These are phyloP conservation scores for Cremastinae sp. DNA, from an alignment of 2,888 invertebrate genomes.

Conservation along the genomic window DNA sequence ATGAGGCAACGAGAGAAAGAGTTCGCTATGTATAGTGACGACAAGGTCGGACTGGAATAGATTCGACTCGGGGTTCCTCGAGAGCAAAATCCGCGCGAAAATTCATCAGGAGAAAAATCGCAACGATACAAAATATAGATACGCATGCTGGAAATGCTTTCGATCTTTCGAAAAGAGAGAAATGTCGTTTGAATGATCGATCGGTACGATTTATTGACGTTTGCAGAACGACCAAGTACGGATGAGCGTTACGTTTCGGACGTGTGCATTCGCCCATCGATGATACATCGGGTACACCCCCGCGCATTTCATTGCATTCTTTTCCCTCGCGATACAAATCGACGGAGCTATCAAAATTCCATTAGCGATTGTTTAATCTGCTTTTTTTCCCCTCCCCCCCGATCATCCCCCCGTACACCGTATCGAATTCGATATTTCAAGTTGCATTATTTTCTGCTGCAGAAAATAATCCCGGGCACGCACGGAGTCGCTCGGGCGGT, in stretches of 20 bases:
- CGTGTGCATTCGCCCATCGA: neutral
- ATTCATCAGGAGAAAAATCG: conserved; percentile 7
- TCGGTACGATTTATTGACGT: conserved; percentile 11
- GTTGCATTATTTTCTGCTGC: no score
- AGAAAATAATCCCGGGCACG: no score
- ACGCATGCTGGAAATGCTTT: neutral
- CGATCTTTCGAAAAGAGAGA: conserved; percentile 2
- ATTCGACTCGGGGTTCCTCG: conserved; percentile 24
- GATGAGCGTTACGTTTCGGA: neutral
- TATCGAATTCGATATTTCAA: no score
- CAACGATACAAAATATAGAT: no score
- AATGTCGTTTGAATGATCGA: conserved; percentile 8
- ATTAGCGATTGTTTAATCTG: no score
- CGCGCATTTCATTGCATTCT: no score
- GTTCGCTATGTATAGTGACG: conserved; percentile 36
- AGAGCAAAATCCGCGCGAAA: conserved; percentile 28
- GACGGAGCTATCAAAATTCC: no score
- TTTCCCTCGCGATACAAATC: no score
- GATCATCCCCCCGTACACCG: no score
- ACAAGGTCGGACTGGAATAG: conserved; percentile 55
- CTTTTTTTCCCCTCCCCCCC: no score
- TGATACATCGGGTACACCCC: no score
- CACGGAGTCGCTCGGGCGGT: conserved; percentile 72
- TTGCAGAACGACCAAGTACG: no score
- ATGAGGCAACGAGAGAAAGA: conserved; percentile 11